Evolutionary conservation across 2,113 vertebrate species (phyloP).

Genomic region (Bos taurus): DNA sequence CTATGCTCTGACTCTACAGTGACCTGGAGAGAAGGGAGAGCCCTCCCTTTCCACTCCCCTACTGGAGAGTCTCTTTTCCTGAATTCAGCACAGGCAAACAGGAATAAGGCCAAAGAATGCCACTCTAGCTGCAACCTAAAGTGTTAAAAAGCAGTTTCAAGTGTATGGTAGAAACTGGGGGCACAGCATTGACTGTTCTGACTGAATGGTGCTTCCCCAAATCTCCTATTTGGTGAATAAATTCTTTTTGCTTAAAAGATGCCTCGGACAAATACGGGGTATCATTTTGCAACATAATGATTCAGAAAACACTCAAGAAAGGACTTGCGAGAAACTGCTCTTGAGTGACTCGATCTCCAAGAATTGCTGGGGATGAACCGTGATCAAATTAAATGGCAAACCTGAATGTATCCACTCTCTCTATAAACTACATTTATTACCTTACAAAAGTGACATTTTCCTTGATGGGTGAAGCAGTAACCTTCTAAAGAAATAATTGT

Average conservation of each 20-base stretch:
- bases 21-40: neutral
- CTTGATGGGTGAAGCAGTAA: neutral
- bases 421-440: slow-evolving; percentile 46
- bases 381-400: slow-evolving; percentile 35
- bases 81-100: neutral
- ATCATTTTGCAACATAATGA: neutral
- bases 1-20: no score
- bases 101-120: neutral
- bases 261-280: neutral
- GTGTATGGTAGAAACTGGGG: fast-evolving
- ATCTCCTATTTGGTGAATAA: neutral
- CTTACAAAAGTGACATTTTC: slow-evolving; percentile 39
- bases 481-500: slow-evolving; percentile 40
- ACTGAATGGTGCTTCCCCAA: no score
- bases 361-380: neutral
- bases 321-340: neutral
- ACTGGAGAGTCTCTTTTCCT: neutral
- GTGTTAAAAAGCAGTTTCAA: neutral
- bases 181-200: neutral
- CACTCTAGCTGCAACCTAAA: neutral
- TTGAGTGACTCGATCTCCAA: neutral
- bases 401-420: neutral
- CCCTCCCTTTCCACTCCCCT: neutral
- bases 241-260: neutral
- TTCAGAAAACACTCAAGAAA: neutral